Percentiles rank a stretch among this genome's conserved stretches.
Conservation (phyloP, 2,888 invertebrate species). For the Mechanitis messenoides region DNA sequence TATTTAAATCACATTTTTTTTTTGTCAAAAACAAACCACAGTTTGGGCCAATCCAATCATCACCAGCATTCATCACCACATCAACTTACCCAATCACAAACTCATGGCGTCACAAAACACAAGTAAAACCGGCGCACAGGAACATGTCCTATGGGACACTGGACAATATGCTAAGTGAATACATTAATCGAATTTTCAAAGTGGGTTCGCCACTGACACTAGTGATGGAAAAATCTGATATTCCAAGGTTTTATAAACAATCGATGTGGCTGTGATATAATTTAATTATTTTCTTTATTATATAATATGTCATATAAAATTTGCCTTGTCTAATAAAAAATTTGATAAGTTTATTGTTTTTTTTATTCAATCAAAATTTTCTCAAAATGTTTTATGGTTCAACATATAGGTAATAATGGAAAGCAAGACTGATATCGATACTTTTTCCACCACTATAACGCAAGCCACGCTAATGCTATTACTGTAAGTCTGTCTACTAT, state of each 20-base stretch:
- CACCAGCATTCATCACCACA: no score
- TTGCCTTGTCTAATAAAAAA: constrained; percentile 8
- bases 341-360: no score
- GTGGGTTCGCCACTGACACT: constrained; percentile 47
- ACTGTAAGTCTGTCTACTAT: constrained; percentile 62
- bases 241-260: constrained; percentile 11
- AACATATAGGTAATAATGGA: constrained; percentile 3
- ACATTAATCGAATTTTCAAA: constrained; percentile 72
- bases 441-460: constrained; percentile 43
- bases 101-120: constrained; percentile 25
- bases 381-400: no score
- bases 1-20: no score
- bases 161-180: constrained; percentile 60
- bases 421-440: constrained; percentile 22
- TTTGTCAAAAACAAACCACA: no score
- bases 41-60: no score
- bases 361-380: no score
- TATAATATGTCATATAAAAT: no score
- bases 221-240: constrained; percentile 30
- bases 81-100: constrained; percentile 20
- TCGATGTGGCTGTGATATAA: neutral
- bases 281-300: no score
- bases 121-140: constrained; percentile 34
- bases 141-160: constrained; percentile 58
- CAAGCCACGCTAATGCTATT: constrained; percentile 65